A percentile compares a stretch with the other conserved stretches of the same genome.
Conservation (phyloP, 1,140 invertebrate genomes). For the Drosophila watanabei region DNA sequence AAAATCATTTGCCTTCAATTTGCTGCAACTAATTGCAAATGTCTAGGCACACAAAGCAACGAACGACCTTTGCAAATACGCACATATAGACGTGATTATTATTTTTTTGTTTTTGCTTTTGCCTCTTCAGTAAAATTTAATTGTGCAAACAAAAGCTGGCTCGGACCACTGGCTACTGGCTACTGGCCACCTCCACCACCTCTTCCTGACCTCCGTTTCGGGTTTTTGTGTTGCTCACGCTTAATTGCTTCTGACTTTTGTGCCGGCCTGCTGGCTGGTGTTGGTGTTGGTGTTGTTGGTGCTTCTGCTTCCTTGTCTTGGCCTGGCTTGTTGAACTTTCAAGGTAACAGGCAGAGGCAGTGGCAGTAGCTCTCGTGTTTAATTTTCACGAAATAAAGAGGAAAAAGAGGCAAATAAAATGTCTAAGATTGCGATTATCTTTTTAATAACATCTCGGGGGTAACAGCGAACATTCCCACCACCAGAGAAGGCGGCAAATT, state of each 20-base stretch:
- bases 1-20: conserved; percentile 66
- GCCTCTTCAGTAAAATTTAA: conserved; percentile 48
- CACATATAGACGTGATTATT: conserved; percentile 22
- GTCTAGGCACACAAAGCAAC: conserved; percentile 58
- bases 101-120: neutral
- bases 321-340: conserved; percentile 69
- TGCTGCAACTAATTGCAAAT: conserved; percentile 73
- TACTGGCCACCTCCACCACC: conserved; percentile 9
- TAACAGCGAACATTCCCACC: conserved; percentile 36
- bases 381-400: conserved; percentile 49
- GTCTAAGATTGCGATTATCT: conserved; percentile 66
- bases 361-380: conserved; percentile 30
- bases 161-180: conserved; percentile 23
- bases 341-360: conserved; percentile 53
- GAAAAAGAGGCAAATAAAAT: conserved; percentile 36
- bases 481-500: conserved; percentile 18
- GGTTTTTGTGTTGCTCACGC: conserved; percentile 48
- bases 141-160: conserved; percentile 71
- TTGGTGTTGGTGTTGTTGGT: neutral
- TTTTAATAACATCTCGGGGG: conserved; percentile 64
- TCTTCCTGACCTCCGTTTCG: conserved; percentile 28
- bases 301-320: conserved; percentile 55
- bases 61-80: conserved; percentile 54
- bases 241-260: conserved; percentile 74
- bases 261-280: conserved; percentile 19